Conservation (phyloP, 2,113 vertebrate species). For the Lichenostomus cassidix region DNA sequence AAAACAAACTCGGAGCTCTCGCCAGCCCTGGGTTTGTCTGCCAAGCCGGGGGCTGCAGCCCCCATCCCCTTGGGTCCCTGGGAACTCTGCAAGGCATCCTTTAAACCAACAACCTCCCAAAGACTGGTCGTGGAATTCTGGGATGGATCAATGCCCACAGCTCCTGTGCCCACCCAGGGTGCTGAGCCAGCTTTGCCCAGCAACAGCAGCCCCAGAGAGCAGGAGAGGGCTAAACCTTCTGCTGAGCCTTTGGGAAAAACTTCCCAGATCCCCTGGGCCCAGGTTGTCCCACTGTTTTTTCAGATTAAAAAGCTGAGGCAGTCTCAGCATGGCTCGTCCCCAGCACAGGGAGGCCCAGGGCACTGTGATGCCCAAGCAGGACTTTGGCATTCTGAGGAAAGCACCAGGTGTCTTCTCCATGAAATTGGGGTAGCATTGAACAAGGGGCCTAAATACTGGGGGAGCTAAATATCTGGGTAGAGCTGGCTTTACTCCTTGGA, state of each 20-base stretch:
- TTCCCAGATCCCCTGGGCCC: neutral
- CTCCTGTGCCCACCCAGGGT: neutral
- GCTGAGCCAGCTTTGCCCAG: neutral
- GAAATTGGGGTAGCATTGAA: rapidly evolving
- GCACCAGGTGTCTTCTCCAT: neutral
- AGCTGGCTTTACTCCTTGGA: neutral
- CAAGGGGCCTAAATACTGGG: neutral
- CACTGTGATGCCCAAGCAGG: rapidly evolving
- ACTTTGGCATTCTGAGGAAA: rapidly evolving
- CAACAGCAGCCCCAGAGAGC: neutral
- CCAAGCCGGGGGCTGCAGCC: neutral
- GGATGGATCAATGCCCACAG: neutral
- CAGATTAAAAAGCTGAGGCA: neutral
- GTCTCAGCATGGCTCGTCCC: rapidly evolving
- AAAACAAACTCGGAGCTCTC: neutral
- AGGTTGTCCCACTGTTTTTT: rapidly evolving
- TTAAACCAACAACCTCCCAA: neutral
- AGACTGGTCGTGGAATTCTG: rapidly evolving
- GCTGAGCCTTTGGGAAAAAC: neutral
- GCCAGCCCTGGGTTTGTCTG: neutral
- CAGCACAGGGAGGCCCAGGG: neutral
- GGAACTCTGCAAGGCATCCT: neutral
- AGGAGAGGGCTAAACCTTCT: neutral
- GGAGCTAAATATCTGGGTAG: neutral
- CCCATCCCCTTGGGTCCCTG: rapidly evolving